Evolutionary conservation across 2,797 vertebrate genomes (phyloP), one percentile per base, ranked within the genome.

Genomic region (Adrianichthys oophorus): DNA sequence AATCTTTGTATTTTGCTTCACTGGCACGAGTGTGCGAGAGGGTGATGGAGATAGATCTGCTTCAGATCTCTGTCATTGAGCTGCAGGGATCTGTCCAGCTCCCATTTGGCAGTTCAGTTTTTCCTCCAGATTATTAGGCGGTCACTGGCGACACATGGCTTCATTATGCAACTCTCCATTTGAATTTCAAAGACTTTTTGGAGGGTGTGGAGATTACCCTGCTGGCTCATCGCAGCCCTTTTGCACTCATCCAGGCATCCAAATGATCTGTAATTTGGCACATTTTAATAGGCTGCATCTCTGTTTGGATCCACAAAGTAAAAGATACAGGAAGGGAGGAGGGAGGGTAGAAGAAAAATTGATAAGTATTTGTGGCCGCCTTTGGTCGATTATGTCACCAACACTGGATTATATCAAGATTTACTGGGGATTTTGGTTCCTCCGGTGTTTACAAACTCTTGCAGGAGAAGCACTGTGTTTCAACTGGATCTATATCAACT

Each of bases 161-260:
- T 78, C 65, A 82, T 90, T 90, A 83, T 65, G 76, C 85, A 90
- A 91, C 72, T 58, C 56, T 58, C 76, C 79, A 87, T 90, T 88
- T 82, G 80, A 84, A 87, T 84, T 89, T 85, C 71, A 81, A 84
- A 86, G 84, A 69, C 71, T 76, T 73, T 52, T 43, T 46, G 3
- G 8, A 40, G 41, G 47, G 45, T 3, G 14, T 57, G 62, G 69
- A 29, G 83, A 83, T 86, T 83, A 74, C 53, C 40, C 59, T 65
- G 74, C 65, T 48, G 54, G 61, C 62, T 65, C 61, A 60, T 51
- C 29, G 17, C 62, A 51, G 65, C 59, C 64, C 48, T 10, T 66
- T 66, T 48, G 24, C 71, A 59, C 56, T 24, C 51, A 0, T 50
- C 62, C 43, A 5, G 4, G 58, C 54, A 70, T 61, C 58, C 57